A percentile compares a stretch with the other conserved stretches of the same genome.
These are phyloP conservation scores for Otis tarda DNA, from an alignment of 2,113 vertebrate species.

Conservation along the genomic window DNA sequence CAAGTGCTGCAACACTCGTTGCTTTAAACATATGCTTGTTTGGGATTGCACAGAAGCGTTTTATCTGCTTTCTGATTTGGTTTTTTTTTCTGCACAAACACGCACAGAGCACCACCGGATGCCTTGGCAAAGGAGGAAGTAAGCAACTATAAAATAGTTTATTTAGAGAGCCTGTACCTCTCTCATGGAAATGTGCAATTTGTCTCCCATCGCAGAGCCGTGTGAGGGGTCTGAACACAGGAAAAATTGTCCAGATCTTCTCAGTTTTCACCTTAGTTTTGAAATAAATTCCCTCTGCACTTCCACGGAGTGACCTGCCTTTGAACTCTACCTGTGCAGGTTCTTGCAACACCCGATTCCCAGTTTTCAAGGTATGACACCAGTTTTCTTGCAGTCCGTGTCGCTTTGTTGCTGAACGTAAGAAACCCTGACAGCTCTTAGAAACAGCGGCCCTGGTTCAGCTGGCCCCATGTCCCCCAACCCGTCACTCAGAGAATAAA, in stretches of 20 bases:
- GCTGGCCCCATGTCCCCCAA: not conserved
- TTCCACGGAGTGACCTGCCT: not conserved
- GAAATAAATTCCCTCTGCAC: not conserved
- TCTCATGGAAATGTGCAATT: not conserved
- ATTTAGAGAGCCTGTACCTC: not conserved
- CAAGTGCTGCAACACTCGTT: not conserved
- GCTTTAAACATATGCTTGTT: not conserved
- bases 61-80: not conserved
- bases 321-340: accelerated
- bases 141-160: not conserved
- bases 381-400: accelerated
- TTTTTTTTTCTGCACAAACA: too few relatives aligned
- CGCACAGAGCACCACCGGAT: accelerated
- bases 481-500: not conserved
- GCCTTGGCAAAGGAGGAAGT: not conserved
- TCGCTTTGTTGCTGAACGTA: not conserved
- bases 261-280: not conserved
- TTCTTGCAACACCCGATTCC: not conserved
- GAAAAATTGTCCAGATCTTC: not conserved
- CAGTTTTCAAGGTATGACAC: not conserved
- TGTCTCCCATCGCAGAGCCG: not conserved
- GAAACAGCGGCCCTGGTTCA: not conserved
- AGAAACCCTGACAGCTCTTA: not conserved
- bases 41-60: not conserved
- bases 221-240: not conserved